Conservation (phyloP, 2,113 vertebrate genomes). For the Datnioides undecimradiatus region DNA sequence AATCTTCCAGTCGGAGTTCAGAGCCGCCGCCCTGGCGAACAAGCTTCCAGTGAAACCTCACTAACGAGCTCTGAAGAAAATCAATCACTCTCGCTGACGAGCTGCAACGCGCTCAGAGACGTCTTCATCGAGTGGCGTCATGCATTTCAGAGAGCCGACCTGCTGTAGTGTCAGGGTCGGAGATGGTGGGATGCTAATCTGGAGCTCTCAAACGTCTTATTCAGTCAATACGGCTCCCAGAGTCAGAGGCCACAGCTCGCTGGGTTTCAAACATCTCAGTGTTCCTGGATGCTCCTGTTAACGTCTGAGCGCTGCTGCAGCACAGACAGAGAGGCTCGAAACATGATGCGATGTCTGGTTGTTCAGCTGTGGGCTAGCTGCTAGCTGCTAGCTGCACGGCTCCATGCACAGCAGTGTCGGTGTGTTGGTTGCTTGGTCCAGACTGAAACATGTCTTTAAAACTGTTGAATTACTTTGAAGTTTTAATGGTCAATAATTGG, state of each 20-base stretch:
- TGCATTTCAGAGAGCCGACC: neutral
- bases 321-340: too few relatives aligned
- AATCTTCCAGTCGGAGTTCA: neutral
- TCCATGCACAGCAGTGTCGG: neutral
- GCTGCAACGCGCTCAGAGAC: neutral
- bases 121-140: neutral
- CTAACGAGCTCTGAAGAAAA: neutral
- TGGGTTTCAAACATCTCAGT: too few relatives aligned
- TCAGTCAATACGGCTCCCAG: too few relatives aligned
- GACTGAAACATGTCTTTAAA: neutral
- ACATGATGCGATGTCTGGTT: too few relatives aligned
- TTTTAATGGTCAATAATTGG: too few relatives aligned
- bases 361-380: neutral
- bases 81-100: neutral
- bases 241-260: too few relatives aligned
- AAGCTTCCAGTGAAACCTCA: neutral
- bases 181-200: too few relatives aligned
- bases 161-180: too few relatives aligned
- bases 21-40: neutral
- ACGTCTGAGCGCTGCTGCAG: too few relatives aligned
- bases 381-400: neutral
- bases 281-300: too few relatives aligned
- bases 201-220: too few relatives aligned
- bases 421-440: neutral
- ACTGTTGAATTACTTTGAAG: too few relatives aligned